Evolutionary conservation across 2,113 vertebrate species (phyloP), one percentile per base, ranked within the genome.

Genomic region (Myotis yumanensis): DNA sequence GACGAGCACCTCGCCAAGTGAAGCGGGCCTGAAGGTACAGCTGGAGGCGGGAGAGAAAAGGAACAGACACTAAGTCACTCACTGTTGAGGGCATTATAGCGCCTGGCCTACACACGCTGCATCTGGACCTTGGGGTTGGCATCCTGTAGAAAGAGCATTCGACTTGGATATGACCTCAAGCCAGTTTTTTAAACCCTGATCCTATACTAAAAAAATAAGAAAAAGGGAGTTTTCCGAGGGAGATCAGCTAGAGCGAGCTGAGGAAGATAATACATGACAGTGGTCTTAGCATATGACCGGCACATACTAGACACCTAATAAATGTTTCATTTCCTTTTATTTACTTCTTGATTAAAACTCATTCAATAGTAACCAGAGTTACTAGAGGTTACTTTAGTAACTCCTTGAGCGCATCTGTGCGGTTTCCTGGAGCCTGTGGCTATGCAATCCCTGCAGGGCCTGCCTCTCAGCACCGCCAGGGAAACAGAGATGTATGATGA

Each of bases 1-100:
- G 98, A 9, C 99, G 99, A 48, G 99, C 99, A 15, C 99, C 99
- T 25, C 98, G 98, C 99, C 99, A 99, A 4, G 99, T 99, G 97
- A 99, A 99, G 82, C 99, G 99, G 89, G 99, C 99, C 98, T 99
- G 99, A 89, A 99, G 98, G 98, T 99, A 99, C 18, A 99, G 99
- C 99, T 99, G 98, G 0, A 76, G 3, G 28, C 11, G 68, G 86
- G 64, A 97, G 54, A 95, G 12, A 91, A 75, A 90, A 76, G 0
- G 28, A 57, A 89, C 9, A 96, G 64, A 81, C 0, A 1, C 15
- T 83, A 2, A 48, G 43, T n/a, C 59, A 87, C 51, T 25, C n/a
- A 30, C 25, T 5, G 0, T 4, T 25, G 15, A 28, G 9, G n/a
- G 48, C 54, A 25, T 35, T 4, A 5, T 1, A 69, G 30, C 2